Evolutionary conservation across 2,797 vertebrate species (phyloP).

Genomic region (Leucoraja ocellata): DNA sequence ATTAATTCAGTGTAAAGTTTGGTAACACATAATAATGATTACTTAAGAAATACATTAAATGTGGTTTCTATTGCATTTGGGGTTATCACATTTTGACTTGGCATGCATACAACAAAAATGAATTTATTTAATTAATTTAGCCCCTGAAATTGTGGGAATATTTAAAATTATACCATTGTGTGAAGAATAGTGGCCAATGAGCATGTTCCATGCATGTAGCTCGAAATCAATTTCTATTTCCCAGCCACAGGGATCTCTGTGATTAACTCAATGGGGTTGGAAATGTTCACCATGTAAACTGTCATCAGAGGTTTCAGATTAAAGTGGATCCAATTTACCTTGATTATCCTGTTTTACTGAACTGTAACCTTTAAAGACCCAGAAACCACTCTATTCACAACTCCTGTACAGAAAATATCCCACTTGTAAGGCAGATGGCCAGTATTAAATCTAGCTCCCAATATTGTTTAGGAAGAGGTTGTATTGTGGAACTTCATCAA

Average conservation of each 20-base stretch:
- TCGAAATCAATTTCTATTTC: neutral
- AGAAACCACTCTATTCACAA: neutral
- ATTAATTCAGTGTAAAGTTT: neutral
- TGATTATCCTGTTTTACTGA: neutral
- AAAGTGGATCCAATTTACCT: neutral
- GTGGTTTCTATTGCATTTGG: neutral
- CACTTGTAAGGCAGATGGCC: neutral
- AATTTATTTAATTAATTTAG: too few relatives aligned
- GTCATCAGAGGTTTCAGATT: neutral
- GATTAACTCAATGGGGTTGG: neutral
- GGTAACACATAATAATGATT: too few relatives aligned
- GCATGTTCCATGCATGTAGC: neutral
- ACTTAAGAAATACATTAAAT: neutral
- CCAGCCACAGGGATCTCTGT: neutral
- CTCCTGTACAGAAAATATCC: neutral
- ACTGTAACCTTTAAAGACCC: neutral
- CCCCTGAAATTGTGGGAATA: neutral
- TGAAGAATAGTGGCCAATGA: neutral
- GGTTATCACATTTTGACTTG: neutral
- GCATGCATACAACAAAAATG: neutral
- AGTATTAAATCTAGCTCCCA: too few relatives aligned
- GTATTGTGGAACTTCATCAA: neutral
- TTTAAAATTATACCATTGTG: neutral
- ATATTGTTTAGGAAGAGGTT: neutral
- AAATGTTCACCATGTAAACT: neutral